phyloP scores from a whole-genome alignment of 2,113 vertebrate species.

The Sminthopsis crassicaudata region DNA sequence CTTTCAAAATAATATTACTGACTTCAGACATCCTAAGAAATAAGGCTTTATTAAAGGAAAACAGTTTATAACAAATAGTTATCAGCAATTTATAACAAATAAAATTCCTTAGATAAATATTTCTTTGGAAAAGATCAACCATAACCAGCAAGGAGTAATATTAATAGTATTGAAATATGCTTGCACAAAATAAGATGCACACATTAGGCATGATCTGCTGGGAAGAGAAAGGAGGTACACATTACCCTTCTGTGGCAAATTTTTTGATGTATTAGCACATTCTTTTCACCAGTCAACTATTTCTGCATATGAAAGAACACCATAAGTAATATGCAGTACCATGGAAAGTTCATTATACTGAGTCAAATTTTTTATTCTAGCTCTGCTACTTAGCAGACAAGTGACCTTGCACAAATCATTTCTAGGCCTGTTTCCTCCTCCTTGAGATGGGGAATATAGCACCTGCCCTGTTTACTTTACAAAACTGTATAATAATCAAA shows the following conservation, averaged over 20 bases:
- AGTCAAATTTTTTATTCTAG: conserved; percentile 21
- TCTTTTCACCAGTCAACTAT: conserved; percentile 26
- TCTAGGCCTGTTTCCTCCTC: neutral
- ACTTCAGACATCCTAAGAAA: conserved; percentile 25
- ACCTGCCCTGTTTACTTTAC: neutral
- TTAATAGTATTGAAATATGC: conserved; percentile 35
- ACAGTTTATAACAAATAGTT: neutral
- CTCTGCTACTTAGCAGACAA: conserved; percentile 33
- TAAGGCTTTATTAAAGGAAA: conserved; percentile 39
- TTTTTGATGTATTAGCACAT: conserved; percentile 33
- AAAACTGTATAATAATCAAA: neutral
- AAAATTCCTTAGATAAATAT: conserved; percentile 23
- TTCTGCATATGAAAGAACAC: conserved; percentile 42
- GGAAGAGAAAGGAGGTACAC: neutral
- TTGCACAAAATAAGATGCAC: conserved; percentile 44
- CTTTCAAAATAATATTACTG: conserved; percentile 51
- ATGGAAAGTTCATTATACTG: conserved; percentile 29
- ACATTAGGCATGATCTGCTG: neutral
- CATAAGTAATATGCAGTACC: neutral
- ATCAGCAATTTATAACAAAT: too few relatives aligned
- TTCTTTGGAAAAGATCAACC: conserved; percentile 46
- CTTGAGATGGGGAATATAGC: neutral
- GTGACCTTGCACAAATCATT: conserved; percentile 13
- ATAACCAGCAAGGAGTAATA: conserved; percentile 2
- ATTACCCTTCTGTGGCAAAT: conserved; percentile 17